Conservation (phyloP, 2,888 invertebrate species). For the Standfussiana lucernea region DNA sequence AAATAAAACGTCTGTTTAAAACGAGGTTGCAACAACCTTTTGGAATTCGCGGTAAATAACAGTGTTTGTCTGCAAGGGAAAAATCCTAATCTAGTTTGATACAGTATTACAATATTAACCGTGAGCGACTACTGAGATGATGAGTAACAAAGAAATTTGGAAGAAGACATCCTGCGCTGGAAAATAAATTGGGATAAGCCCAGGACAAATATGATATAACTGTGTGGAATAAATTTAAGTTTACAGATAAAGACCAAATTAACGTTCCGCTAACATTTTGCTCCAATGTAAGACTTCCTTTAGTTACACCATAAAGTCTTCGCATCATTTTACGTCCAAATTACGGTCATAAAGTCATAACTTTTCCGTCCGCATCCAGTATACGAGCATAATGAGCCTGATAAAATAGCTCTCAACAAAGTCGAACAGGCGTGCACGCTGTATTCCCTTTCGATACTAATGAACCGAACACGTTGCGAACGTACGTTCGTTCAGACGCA, state of each 20-base stretch:
- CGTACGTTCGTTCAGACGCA: conserved; percentile 53
- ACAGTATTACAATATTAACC: not conserved
- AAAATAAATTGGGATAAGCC: not conserved
- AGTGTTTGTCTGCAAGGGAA: not conserved
- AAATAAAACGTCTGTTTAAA: conserved; percentile 40
- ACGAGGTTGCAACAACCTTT: not conserved
- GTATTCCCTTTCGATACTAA: conserved; percentile 66
- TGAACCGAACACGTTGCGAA: conserved; percentile 61
- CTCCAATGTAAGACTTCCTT: conserved; percentile 2
- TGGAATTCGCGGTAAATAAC: not conserved
- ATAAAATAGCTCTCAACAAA: conserved; percentile 64
- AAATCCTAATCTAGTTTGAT: not conserved
- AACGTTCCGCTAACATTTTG: conserved; percentile 1
- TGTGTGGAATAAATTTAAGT: not conserved
- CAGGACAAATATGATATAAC: not conserved
- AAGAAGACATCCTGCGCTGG: not conserved
- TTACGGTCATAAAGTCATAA: conserved; percentile 53
- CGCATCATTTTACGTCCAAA: conserved; percentile 25
- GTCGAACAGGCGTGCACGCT: conserved; percentile 42
- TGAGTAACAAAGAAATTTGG: not conserved
- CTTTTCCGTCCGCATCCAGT: conserved; percentile 54
- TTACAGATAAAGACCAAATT: not conserved
- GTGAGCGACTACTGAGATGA: not conserved
- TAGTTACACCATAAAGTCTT: conserved; percentile 20
- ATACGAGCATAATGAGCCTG: conserved; percentile 58